Evolutionary conservation across 2,797 vertebrate genomes (phyloP).

Genomic region (Eurystomus glaucurus): DNA sequence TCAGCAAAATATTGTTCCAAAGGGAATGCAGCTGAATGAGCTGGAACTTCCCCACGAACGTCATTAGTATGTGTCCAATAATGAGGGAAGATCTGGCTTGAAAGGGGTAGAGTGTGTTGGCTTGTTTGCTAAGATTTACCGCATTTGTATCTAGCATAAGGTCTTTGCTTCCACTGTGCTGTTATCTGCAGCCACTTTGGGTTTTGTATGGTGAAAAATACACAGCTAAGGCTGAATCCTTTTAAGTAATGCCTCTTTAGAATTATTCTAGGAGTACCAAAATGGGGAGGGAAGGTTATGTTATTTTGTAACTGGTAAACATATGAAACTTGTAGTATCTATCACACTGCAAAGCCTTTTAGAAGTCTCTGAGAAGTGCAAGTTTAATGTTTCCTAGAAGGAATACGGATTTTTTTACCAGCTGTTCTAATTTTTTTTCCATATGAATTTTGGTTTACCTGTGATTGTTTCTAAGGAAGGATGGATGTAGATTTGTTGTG

Average conservation of each 20-base stretch:
- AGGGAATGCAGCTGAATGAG: not conserved
- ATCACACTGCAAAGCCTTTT: not conserved
- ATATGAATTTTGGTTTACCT: not conserved
- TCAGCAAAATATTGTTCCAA: not conserved
- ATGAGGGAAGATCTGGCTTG: not conserved
- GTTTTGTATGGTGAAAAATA: not conserved
- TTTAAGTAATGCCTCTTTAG: not conserved
- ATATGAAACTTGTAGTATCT: not conserved
- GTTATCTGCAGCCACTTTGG: not conserved
- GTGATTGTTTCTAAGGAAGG: not conserved
- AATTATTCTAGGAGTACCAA: not conserved
- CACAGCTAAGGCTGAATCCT: not conserved
- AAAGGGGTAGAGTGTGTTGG: not conserved
- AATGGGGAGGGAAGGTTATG: not conserved
- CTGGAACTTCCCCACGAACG: not conserved
- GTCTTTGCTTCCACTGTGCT: not conserved
- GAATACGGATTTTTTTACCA: not conserved
- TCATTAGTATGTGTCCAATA: not conserved
- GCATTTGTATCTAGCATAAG: accelerated
- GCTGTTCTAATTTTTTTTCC: not conserved
- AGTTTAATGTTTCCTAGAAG: not conserved
- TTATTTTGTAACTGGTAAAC: not conserved
- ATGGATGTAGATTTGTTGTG: accelerated
- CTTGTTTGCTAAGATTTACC: not conserved
- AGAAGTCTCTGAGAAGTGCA: not conserved